Conservation (phyloP, 1,140 invertebrate species). For the Drosophila suzukii region DNA sequence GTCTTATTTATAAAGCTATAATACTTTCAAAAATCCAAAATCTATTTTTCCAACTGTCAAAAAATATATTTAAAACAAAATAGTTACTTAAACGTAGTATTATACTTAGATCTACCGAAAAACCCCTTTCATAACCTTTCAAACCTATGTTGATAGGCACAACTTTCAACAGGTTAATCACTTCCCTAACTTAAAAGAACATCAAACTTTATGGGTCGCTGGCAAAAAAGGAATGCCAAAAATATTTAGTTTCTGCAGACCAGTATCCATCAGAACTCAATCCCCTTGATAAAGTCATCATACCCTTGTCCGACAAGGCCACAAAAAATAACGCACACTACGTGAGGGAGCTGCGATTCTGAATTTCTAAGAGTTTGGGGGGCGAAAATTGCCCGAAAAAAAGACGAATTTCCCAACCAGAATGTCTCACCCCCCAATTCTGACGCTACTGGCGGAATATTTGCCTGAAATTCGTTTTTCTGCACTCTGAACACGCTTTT, state of each 20-base stretch:
- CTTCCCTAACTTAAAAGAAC: neutral
- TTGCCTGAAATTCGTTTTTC: conserved; percentile 72
- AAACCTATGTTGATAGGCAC: neutral
- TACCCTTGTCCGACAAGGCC: conserved; percentile 32
- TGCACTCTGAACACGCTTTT: conserved; percentile 57
- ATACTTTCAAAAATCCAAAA: no score
- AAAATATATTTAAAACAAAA: no score
- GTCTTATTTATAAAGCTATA: no score
- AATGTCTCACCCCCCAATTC: conserved; percentile 1
- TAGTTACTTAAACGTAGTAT: no score
- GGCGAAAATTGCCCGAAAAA: conserved; percentile 18
- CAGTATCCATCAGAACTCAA: conserved; percentile 30
- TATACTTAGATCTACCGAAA: neutral
- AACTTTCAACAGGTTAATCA: conserved; percentile 6
- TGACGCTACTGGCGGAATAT: conserved; percentile 27
- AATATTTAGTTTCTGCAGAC: neutral
- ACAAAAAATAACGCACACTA: conserved; percentile 39
- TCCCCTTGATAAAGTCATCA: conserved; percentile 45
- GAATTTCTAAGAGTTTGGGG: conserved; percentile 20
- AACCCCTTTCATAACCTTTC: neutral
- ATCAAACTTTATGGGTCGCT: conserved; percentile 8
- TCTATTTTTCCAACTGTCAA: no score
- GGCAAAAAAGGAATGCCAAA: neutral
- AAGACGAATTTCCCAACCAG: conserved; percentile 9
- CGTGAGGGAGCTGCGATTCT: conserved; percentile 34